Evolutionary conservation across 2,797 vertebrate species (phyloP).

Genomic region (Esox lucius): DNA sequence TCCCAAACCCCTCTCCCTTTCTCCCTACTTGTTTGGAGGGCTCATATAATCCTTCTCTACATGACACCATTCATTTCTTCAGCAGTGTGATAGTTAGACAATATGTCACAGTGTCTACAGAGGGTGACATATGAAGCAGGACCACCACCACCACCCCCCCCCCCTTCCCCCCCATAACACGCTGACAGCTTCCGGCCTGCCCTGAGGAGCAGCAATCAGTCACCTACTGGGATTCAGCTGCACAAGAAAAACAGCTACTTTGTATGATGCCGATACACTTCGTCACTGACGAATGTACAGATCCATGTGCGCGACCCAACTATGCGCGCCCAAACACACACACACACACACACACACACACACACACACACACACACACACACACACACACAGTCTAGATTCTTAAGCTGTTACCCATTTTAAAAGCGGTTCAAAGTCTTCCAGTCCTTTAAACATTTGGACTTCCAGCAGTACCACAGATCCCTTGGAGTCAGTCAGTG

Average conservation of each 20-base stretch:
- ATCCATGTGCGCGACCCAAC: neutral
- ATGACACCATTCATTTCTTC: slow-evolving; percentile 2
- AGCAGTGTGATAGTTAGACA: neutral
- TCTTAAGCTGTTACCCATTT: neutral
- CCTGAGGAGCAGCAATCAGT: neutral
- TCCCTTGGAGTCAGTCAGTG: neutral
- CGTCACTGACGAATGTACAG: neutral
- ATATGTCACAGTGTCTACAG: neutral
- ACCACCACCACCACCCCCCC: neutral
- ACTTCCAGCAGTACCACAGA: neutral
- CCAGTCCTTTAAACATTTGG: neutral
- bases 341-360: neutral
- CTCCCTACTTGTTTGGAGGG: neutral
- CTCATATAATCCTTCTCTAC: neutral
- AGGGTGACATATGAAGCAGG: neutral
- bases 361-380: neutral
- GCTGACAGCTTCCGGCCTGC: neutral
- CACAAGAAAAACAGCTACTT: neutral
- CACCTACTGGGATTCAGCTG: neutral
- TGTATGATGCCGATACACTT: neutral
- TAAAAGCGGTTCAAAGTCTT: neutral
- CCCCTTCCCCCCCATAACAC: neutral
- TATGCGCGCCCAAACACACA: neutral
- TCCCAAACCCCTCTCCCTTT: neutral
- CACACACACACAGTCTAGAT: neutral